These are phyloP conservation scores for Cheilosia vernalis DNA, from an alignment of 2,888 invertebrate species.

Conservation along the genomic window DNA sequence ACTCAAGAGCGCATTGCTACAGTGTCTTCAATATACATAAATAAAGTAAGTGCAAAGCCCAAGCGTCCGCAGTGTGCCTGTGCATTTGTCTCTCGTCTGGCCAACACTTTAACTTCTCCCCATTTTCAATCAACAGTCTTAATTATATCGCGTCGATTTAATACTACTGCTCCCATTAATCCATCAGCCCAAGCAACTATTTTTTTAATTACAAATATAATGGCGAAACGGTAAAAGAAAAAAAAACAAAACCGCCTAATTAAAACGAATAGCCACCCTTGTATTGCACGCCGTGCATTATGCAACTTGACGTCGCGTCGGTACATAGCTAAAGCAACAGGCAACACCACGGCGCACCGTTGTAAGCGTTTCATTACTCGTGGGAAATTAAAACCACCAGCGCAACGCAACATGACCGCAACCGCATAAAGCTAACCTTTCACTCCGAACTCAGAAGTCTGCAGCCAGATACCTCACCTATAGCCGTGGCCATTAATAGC, in stretches of 20 bases:
- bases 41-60: too few species aligned
- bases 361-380: conserved; percentile 44
- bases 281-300: conserved; percentile 15
- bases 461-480: conserved; percentile 16
- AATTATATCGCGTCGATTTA: neutral
- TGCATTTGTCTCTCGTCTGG: too few species aligned
- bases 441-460: conserved; percentile 22
- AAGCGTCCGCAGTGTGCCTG: too few species aligned
- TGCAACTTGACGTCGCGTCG: conserved; percentile 25
- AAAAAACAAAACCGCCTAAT: neutral
- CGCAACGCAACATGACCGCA: conserved; percentile 16
- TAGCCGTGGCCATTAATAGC: conserved; percentile 22
- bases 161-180: neutral
- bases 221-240: neutral
- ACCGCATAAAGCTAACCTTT: conserved; percentile 49
- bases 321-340: conserved; percentile 19
- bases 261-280: conserved; percentile 1
- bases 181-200: neutral
- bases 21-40: too few species aligned
- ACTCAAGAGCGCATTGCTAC: too few species aligned
- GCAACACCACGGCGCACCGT: neutral
- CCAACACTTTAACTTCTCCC: too few species aligned
- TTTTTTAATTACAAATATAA: conserved; percentile 1
- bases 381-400: conserved; percentile 64
- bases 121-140: neutral